These are phyloP conservation scores for Euspilapteryx auroguttella DNA, from an alignment of 2,888 invertebrate species.

Conservation along the genomic window DNA sequence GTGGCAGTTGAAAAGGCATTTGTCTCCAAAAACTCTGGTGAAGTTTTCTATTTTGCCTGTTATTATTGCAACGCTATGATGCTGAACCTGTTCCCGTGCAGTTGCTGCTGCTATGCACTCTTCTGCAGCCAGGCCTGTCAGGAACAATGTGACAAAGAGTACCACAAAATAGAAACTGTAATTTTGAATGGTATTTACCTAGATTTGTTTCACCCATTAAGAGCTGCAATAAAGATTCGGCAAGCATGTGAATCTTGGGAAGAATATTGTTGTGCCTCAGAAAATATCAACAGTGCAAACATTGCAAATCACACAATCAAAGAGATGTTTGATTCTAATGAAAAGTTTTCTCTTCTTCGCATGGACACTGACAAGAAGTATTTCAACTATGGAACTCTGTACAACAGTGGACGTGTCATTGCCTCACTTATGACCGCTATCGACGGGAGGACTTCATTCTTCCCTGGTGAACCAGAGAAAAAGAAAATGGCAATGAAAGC, in stretches of 20 bases:
- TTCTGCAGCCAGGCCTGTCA: constrained; percentile 9
- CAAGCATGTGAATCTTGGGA: constrained; percentile 1
- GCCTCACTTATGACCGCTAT: background rate
- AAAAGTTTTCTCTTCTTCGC: background rate
- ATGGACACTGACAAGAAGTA: background rate
- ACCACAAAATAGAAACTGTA: constrained; percentile 9
- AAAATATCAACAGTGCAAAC: background rate
- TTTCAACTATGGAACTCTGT: constrained; percentile 1
- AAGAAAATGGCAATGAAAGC: constrained; percentile 1
- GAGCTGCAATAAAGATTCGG: background rate
- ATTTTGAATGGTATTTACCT: constrained; percentile 4
- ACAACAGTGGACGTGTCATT: background rate
- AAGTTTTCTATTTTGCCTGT: no score
- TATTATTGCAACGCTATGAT: constrained; percentile 8
- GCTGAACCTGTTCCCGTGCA: constrained; percentile 9
- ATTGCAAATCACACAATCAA: background rate
- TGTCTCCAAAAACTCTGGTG: no score
- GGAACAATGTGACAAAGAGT: constrained; percentile 7
- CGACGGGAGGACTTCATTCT: background rate
- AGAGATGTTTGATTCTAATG: constrained; percentile 1
- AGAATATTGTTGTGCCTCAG: background rate
- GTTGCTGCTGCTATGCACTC: constrained; percentile 8
- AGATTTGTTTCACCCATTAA: constrained; percentile 3
- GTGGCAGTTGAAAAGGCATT: constrained; percentile 7
- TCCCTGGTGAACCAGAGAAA: background rate